Evolutionary conservation across 1,140 invertebrate species (phyloP), one percentile per base, ranked within the genome.

Genomic region (Drosophila sturtevanti): DNA sequence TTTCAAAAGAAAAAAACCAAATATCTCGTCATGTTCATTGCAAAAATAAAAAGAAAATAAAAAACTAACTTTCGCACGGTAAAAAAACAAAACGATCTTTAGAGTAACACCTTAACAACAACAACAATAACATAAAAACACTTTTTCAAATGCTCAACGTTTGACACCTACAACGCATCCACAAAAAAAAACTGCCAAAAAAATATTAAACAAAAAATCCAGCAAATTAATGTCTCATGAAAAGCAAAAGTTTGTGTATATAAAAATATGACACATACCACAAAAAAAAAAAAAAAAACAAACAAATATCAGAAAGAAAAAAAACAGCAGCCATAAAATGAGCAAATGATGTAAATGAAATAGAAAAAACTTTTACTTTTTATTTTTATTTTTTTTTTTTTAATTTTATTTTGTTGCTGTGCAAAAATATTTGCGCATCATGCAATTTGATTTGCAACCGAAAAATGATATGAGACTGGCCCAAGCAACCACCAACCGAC

Each of bases 291-390:
- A 51, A 41, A 35, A 51, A 55, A 41, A 58, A 24, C 38, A 22
- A 24, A n/a, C n/a, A 10, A 52, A 16, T 14, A 10, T 12, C 4
- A 38, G 37, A 14, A 41, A 41, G 14, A 41, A 41, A 12, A 7
- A n/a, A 12, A 48, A 18, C 41, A 48, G 41, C 41, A 48, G 41
- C 16, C 41, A 48, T 48, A 48, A 72, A 22, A 22, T 37, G 54
- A 63, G 14, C 58, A 63, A 85, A 64, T 68, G 63, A 77, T 81
- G 70, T 81, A 78, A 78, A 81, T 86, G 81, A 78, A 82, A 79
- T 75, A 70, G 63, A 73, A 75, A 79, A 81, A 86, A 86, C 84
- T 89, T 89, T 89, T 89, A 86, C 84, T 87, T 89, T 87, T 74
- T 74, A 73, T 60, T 24, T 74, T 73, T 12, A 11, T 24, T 4